Evolutionary conservation across 1,140 invertebrate genomes (phyloP).

Genomic region (Mycetomoellerius zeteki): DNA sequence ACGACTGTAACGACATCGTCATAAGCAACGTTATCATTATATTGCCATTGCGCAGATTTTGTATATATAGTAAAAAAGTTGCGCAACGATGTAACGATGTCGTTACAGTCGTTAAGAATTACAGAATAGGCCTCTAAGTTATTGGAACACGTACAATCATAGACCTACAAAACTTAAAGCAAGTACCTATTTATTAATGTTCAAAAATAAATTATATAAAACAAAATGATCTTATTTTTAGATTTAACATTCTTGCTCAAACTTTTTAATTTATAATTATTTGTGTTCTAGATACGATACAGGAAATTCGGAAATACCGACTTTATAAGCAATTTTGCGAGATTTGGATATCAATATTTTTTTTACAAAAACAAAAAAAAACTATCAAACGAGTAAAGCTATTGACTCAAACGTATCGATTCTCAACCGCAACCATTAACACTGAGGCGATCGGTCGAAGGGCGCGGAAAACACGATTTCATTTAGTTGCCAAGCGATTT

Average conservation of each 20-base stretch:
- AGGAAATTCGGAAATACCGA: neutral
- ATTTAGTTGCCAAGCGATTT: conserved; percentile 66
- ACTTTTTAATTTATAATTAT: neutral
- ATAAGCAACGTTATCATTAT: no score
- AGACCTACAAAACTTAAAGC: neutral
- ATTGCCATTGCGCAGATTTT: no score
- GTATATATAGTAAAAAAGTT: no score
- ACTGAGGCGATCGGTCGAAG: conserved; percentile 32
- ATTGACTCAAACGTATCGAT: conserved; percentile 31
- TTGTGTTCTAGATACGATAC: neutral
- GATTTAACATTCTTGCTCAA: neutral
- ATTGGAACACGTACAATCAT: neutral
- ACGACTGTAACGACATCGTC: no score
- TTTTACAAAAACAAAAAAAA: conserved; percentile 16
- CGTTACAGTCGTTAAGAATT: no score
- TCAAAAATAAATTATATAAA: neutral
- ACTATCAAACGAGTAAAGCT: conserved; percentile 1
- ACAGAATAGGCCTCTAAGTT: no score
- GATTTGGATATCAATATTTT: conserved; percentile 17
- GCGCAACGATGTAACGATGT: no score
- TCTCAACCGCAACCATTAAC: conserved; percentile 47
- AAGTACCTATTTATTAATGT: neutral
- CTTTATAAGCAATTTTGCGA: conserved; percentile 8
- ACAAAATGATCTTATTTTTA: neutral
- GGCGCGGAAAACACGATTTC: conserved; percentile 66